Percentiles rank a stretch among this genome's conserved stretches.
phyloP scores from a whole-genome alignment of 2,888 invertebrate species.

The Pristionchus japonicus region DNA sequence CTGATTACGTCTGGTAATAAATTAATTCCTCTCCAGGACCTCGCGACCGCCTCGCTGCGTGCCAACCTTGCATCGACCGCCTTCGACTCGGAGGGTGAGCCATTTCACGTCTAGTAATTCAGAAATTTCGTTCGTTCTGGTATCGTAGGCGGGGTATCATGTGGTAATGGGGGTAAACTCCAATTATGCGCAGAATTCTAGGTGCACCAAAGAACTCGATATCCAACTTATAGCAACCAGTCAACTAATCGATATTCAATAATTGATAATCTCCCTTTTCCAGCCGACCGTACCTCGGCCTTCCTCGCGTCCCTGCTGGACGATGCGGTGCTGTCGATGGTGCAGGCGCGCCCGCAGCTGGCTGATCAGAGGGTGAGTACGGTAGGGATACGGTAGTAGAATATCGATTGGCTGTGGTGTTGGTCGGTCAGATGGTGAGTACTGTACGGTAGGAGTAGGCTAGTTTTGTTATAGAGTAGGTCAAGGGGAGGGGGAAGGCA shows the following conservation, averaged over 20 bases:
- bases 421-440: no score
- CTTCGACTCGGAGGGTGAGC: slow-evolving; percentile 44
- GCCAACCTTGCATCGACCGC: slow-evolving; percentile 31
- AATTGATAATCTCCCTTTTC: background rate
- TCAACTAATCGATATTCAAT: no score
- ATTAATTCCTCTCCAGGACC: slow-evolving; percentile 19
- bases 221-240: no score
- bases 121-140: background rate
- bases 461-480: no score
- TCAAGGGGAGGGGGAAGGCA: no score
- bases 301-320: slow-evolving; percentile 55
- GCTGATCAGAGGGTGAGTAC: slow-evolving; percentile 55
- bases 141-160: background rate
- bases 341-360: slow-evolving; percentile 57
- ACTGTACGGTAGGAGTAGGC: background rate
- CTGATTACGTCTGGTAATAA: no score
- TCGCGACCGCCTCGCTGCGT: background rate
- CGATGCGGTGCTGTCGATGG: slow-evolving; percentile 57
- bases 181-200: background rate
- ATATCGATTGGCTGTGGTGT: background rate
- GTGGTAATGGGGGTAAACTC: background rate
- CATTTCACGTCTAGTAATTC: background rate
- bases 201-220: no score
- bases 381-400: background rate
- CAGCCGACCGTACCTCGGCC: slow-evolving; percentile 38